phyloP scores from a whole-genome alignment of 1,140 invertebrate species.

The Meloidogyne exigua region DNA sequence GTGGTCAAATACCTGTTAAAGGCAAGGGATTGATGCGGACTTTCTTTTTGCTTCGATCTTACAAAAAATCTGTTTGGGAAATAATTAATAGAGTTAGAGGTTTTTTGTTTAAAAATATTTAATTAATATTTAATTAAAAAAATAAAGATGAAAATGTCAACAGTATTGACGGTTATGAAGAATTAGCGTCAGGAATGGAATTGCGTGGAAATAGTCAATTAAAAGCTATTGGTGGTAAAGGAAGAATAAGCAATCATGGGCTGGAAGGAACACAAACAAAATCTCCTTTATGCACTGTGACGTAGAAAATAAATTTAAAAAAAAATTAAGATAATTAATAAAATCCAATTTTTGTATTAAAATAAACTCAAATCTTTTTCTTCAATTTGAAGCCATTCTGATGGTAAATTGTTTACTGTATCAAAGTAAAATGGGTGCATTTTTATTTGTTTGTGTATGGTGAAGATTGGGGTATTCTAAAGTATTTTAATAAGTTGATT shows the following conservation, averaged over 20 bases:
- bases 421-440: neutral
- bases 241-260: neutral
- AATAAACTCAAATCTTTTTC: neutral
- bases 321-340: too few relatives aligned
- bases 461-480: neutral
- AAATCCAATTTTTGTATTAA: too few relatives aligned
- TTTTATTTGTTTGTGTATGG: neutral
- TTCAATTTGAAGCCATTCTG: conserved; percentile 4
- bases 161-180: conserved; percentile 60
- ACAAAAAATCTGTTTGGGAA: conserved; percentile 62
- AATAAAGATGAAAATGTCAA: conserved; percentile 53
- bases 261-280: neutral
- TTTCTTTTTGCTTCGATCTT: conserved; percentile 50
- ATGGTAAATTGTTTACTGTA: neutral
- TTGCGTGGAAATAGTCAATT: conserved; percentile 13
- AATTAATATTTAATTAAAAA: conserved; percentile 13
- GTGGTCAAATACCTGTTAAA: conserved; percentile 61
- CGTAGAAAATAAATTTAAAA: neutral
- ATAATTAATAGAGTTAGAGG: conserved; percentile 53
- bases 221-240: neutral
- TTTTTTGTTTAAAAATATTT: conserved; percentile 7
- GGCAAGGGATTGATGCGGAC: conserved; percentile 62
- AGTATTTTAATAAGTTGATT: neutral
- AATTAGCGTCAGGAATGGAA: conserved; percentile 51
- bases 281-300: neutral